phyloP scores from a whole-genome alignment of 2,797 vertebrate genomes.

The Loriculus beryllinus region DNA sequence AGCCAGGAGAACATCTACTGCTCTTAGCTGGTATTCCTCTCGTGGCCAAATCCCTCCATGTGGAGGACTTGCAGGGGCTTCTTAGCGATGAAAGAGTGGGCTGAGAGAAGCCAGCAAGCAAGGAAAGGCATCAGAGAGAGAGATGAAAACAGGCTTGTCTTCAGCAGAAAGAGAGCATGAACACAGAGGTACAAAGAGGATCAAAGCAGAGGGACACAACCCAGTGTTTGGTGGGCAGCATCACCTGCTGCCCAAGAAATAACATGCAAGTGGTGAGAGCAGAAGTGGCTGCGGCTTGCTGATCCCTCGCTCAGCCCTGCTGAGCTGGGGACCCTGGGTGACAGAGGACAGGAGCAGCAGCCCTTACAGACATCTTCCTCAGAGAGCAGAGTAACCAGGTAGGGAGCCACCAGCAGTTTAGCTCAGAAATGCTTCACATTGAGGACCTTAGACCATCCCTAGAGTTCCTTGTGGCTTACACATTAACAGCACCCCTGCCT shows the following conservation, averaged over 20 bases:
- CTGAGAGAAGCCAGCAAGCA: not conserved
- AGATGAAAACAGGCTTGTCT: not conserved
- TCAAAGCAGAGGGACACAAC: not conserved
- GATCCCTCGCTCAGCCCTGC: not conserved
- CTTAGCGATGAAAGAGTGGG: not conserved
- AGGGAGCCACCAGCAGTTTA: not conserved
- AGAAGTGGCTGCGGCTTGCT: not conserved
- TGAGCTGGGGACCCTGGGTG: not conserved
- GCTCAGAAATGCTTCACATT: not conserved
- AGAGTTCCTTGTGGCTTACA: slow-evolving; percentile 16
- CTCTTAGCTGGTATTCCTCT: not conserved
- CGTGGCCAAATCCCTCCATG: not conserved
- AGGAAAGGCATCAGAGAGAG: not conserved
- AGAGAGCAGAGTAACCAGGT: not conserved
- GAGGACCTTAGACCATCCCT: not conserved
- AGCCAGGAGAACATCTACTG: not conserved
- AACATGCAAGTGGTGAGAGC: not conserved
- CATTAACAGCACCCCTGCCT: not conserved
- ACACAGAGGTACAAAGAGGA: not conserved
- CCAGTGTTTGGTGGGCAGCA: not conserved
- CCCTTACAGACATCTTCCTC: slow-evolving; percentile 44
- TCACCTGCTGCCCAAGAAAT: not conserved
- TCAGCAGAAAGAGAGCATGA: not conserved
- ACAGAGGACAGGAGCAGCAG: not conserved
- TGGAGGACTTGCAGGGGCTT: not conserved